Evolutionary conservation across 92 coral and sea anemone genomes (phyloP).

Genomic region (Palythoa grandiflora): DNA sequence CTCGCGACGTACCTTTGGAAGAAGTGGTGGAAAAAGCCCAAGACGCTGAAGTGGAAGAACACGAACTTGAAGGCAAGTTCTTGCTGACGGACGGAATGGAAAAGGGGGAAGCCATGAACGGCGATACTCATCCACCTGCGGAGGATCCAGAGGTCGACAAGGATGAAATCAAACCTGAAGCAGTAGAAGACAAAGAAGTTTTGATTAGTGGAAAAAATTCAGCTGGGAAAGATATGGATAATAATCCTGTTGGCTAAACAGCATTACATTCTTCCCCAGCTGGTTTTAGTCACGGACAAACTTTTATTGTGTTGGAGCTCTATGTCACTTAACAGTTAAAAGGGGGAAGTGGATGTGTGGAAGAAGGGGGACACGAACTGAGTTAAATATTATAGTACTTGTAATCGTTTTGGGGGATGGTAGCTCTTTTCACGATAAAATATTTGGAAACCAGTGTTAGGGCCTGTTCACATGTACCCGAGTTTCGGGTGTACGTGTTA

Average conservation of each 20-base stretch:
- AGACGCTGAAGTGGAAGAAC: neutral
- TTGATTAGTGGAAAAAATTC: neutral
- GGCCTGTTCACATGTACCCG: too few relatives aligned
- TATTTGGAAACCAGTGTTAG: too few relatives aligned
- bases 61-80: constrained; percentile 9
- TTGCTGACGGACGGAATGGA: constrained; percentile 19
- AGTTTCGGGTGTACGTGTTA: too few relatives aligned
- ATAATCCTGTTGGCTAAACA: neutral
- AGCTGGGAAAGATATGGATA: neutral
- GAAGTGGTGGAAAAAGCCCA: constrained; percentile 8
- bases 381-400: too few relatives aligned
- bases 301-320: too few relatives aligned
- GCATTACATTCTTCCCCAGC: too few relatives aligned
- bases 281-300: too few relatives aligned
- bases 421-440: too few relatives aligned
- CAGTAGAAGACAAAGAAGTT: neutral
- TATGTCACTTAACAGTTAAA: too few relatives aligned
- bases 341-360: too few relatives aligned
- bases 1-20: constrained; percentile 6
- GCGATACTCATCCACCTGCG: neutral
- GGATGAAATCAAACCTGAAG: neutral
- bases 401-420: too few relatives aligned
- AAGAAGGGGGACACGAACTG: too few relatives aligned
- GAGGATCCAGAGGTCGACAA: neutral
- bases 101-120: neutral